A percentile compares a stretch with the other conserved stretches of the same genome.
These are phyloP conservation scores for Hydropotes inermis DNA, from an alignment of 2,113 vertebrate genomes.

Conservation along the genomic window DNA sequence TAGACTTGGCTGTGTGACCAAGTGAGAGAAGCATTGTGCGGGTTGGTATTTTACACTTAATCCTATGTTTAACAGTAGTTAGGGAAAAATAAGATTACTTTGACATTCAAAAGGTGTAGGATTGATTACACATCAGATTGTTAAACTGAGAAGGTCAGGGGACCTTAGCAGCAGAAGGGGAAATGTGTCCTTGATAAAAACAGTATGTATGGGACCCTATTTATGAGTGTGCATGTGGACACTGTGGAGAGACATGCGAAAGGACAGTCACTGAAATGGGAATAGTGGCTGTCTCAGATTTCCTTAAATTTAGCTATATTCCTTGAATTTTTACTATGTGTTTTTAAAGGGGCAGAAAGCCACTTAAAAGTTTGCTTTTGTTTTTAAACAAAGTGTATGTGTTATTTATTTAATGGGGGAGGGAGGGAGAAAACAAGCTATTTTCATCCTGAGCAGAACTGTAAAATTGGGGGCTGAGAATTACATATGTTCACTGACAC, in stretches of 20 bases:
- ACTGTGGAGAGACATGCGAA: background rate
- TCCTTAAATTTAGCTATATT: background rate
- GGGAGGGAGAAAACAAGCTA: background rate
- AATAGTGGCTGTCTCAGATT: background rate
- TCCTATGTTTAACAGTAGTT: background rate
- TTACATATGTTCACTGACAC: rapidly evolving
- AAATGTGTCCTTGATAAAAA: background rate
- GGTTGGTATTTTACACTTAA: background rate
- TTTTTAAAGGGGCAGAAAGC: background rate
- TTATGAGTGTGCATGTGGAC: background rate
- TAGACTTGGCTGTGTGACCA: background rate
- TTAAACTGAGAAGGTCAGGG: background rate
- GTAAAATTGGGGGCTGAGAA: background rate
- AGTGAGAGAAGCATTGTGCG: background rate
- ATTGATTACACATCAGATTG: background rate
- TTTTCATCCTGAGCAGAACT: background rate
- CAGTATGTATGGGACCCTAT: background rate
- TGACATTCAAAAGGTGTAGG: background rate
- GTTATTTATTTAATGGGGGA: background rate
- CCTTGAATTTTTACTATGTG: background rate
- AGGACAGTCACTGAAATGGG: background rate
- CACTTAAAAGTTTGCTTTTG: background rate
- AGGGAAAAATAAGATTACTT: background rate
- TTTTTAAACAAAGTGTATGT: background rate
- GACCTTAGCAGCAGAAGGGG: background rate